Conservation (phyloP, 2,113 vertebrate species). For the Alaudala cheleensis region DNA sequence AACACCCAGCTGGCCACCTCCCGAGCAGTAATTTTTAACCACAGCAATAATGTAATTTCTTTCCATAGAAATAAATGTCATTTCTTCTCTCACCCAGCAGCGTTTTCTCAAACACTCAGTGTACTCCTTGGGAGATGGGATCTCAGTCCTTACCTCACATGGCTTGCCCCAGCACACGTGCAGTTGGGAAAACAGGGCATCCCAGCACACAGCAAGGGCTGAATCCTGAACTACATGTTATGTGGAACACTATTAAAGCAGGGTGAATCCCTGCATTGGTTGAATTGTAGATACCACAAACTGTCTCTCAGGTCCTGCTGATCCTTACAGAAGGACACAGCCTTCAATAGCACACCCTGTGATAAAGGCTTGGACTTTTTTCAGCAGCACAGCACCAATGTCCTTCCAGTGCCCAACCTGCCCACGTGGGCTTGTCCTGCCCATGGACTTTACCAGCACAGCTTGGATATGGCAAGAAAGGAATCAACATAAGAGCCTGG, state of each 20-base stretch:
- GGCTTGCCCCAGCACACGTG: fast-evolving
- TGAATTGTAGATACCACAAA: not conserved
- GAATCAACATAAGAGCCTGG: not conserved
- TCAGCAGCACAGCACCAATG: not conserved
- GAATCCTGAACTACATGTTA: not conserved
- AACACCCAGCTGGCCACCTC: not conserved
- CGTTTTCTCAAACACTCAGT: not conserved
- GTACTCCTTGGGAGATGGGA: not conserved
- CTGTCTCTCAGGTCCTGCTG: not conserved
- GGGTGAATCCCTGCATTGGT: not conserved
- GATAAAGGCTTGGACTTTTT: not conserved
- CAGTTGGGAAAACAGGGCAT: not conserved
- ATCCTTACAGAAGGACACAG: not conserved
- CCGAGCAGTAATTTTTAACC: not conserved
- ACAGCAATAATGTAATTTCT: not conserved
- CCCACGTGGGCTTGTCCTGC: fast-evolving
- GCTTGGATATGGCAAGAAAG: not conserved
- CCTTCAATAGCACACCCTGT: not conserved
- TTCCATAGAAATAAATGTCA: not conserved
- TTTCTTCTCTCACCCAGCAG: not conserved
- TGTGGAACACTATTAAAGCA: not conserved
- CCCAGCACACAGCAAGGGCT: not conserved
- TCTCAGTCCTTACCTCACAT: not conserved
- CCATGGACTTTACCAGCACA: not conserved
- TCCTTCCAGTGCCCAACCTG: not conserved